phyloP scores from a whole-genome alignment of 1,140 invertebrate genomes.

The Cepaea nemoralis region DNA sequence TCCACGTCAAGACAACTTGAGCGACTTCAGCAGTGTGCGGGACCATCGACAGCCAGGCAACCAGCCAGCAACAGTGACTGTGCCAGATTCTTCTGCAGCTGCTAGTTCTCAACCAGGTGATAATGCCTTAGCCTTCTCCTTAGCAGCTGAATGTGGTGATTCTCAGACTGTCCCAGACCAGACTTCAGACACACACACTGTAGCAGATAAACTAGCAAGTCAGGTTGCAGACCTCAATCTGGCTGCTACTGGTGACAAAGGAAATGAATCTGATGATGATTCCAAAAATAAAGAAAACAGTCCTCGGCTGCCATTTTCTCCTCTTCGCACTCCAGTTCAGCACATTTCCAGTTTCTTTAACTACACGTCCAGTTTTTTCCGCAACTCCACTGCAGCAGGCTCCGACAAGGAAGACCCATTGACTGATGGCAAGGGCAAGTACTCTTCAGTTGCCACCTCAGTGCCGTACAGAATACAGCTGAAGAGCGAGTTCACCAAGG shows the following conservation, averaged over 20 bases:
- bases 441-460: not conserved
- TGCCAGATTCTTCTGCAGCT: not conserved
- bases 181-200: not conserved
- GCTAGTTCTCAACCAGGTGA: not conserved
- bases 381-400: not conserved
- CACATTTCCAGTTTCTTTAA: slow-evolving; percentile 41
- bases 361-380: slow-evolving; percentile 32
- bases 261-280: slow-evolving; percentile 10
- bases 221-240: not conserved
- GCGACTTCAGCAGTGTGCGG: not conserved
- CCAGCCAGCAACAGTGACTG: not conserved
- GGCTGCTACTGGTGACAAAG: not conserved
- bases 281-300: not conserved
- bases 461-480: not conserved
- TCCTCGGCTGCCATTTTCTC: slow-evolving; percentile 32
- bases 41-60: too few relatives aligned
- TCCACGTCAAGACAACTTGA: not conserved
- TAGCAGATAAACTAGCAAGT: not conserved
- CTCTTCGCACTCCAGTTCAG: slow-evolving; percentile 39
- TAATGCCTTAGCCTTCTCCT: not conserved
- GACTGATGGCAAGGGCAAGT: slow-evolving; percentile 7
- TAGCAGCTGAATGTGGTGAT: not conserved
- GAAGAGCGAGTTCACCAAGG: slow-evolving; percentile 23
- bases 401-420: not conserved
- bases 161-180: not conserved